Evolutionary conservation across 2,113 vertebrate species (phyloP).

Genomic region (Pan paniscus): DNA sequence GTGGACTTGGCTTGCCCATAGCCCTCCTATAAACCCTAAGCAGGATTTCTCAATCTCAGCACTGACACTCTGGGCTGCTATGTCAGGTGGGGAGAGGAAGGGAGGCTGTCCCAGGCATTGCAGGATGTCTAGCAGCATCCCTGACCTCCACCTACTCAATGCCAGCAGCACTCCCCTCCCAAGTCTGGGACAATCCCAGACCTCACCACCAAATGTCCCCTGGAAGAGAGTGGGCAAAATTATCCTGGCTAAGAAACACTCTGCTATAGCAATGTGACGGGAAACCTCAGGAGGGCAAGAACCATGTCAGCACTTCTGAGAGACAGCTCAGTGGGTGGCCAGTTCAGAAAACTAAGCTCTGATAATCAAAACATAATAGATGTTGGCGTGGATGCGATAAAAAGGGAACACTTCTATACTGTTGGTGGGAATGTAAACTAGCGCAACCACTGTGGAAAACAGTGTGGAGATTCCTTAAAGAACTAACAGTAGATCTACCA

Average conservation of each 20-base stretch:
- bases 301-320: neutral
- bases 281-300: neutral
- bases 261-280: accelerated
- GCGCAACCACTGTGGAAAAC: too few species aligned
- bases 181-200: neutral
- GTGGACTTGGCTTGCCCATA: neutral
- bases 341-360: neutral
- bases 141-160: neutral
- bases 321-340: neutral
- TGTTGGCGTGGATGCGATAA: too few species aligned
- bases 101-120: too few species aligned
- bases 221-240: neutral
- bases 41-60: neutral
- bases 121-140: neutral
- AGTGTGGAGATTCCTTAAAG: too few species aligned
- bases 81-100: neutral
- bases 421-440: too few species aligned
- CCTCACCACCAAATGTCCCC: neutral
- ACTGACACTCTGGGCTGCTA: neutral
- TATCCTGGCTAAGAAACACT: neutral
- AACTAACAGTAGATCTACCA: too few species aligned
- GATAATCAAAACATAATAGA: too few species aligned
- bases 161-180: neutral
- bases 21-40: neutral
- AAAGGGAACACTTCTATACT: too few species aligned